A percentile compares a stretch with the other conserved stretches of the same genome.
These are phyloP conservation scores for Folsomia candida DNA, from an alignment of 2,888 invertebrate genomes.

Conservation along the genomic window DNA sequence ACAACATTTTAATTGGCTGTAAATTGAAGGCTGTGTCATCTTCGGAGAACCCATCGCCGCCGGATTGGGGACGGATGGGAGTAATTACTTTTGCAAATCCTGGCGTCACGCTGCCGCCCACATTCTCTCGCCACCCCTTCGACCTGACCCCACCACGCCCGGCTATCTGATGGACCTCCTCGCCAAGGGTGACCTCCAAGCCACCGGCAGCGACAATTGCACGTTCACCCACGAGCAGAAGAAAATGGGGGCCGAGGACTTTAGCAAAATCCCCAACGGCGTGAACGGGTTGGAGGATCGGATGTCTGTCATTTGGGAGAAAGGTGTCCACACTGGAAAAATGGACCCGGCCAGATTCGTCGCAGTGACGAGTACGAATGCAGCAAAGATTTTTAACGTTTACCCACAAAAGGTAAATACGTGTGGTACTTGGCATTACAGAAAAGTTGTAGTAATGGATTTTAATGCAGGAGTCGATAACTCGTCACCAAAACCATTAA, in stretches of 20 bases:
- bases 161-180: constrained; percentile 78
- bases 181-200: constrained; percentile 84
- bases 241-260: constrained; percentile 79
- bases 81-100: constrained; percentile 77
- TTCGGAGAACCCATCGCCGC: constrained; percentile 88
- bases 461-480: too few relatives aligned
- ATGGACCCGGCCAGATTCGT: constrained; percentile 93
- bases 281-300: constrained; percentile 97
- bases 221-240: constrained; percentile 91
- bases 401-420: constrained; percentile 77
- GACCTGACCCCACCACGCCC: constrained; percentile 87
- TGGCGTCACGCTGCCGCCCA: constrained; percentile 92
- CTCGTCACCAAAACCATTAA: too few relatives aligned
- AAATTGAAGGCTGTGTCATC: not conserved
- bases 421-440: not conserved
- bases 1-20: too few relatives aligned
- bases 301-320: constrained; percentile 96
- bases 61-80: constrained; percentile 71
- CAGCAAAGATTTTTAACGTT: constrained; percentile 95
- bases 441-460: not conserved
- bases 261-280: constrained; percentile 92
- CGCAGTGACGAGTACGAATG: constrained; percentile 91
- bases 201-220: constrained; percentile 94
- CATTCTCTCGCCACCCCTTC: constrained; percentile 89
- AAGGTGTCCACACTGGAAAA: constrained; percentile 82